phyloP scores from a whole-genome alignment of 2,797 vertebrate genomes.

The Falco biarmicus region DNA sequence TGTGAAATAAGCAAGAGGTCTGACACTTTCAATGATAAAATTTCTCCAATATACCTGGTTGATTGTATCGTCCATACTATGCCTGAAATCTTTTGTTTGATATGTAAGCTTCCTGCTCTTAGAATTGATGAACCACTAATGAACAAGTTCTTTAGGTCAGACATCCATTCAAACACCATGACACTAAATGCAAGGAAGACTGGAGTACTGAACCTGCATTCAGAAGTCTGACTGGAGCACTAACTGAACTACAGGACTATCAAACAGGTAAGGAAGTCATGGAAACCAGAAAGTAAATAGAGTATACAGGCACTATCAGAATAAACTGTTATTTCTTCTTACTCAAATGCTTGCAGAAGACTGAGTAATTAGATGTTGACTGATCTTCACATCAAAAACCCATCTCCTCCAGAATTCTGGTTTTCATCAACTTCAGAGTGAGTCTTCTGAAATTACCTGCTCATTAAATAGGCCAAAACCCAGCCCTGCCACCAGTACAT shows the following conservation, averaged over 20 bases:
- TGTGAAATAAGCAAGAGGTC: background rate
- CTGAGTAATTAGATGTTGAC: background rate
- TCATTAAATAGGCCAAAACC: background rate
- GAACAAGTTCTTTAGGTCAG: background rate
- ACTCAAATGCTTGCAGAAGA: background rate
- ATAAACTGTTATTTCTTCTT: background rate
- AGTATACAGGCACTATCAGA: background rate
- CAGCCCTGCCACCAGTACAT: background rate
- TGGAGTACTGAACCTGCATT: background rate
- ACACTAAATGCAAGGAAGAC: background rate
- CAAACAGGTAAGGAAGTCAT: background rate
- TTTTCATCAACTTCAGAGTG: background rate
- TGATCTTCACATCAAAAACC: background rate
- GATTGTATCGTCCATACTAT: background rate
- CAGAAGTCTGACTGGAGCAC: background rate
- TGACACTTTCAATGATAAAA: background rate
- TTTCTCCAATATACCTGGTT: background rate
- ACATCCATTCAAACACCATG: background rate
- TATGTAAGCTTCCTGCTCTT: background rate
- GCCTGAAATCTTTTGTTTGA: constrained; percentile 25
- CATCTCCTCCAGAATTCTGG: background rate
- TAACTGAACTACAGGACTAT: background rate
- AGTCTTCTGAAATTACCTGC: background rate
- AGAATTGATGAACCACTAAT: background rate
- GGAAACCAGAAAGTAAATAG: background rate